These are phyloP conservation scores for Hiodon alosoides DNA, from an alignment of 2,113 vertebrate species.

Conservation along the genomic window DNA sequence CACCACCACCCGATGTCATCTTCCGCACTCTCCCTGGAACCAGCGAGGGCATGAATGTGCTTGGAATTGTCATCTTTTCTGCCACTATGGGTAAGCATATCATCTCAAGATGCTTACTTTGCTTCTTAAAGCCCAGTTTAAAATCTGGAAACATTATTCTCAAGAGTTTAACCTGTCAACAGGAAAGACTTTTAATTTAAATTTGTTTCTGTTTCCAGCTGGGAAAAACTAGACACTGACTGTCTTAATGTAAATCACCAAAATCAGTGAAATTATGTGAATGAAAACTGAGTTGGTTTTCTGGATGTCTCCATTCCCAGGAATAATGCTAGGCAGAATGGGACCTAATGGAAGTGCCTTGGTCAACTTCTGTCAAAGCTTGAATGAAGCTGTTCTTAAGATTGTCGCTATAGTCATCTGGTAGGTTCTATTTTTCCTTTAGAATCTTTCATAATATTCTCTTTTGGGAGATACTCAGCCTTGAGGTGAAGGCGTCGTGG, in stretches of 20 bases:
- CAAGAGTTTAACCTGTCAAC: not conserved
- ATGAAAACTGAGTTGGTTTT: not conserved
- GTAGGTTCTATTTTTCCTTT: constrained; percentile 53
- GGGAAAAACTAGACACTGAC: not conserved
- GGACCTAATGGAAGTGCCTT: constrained; percentile 83
- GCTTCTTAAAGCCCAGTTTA: no score
- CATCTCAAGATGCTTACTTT: not conserved
- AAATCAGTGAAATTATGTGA: no score
- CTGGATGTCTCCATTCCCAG: constrained; percentile 54
- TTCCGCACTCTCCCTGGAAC: constrained; percentile 82
- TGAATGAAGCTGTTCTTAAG: constrained; percentile 92
- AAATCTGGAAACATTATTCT: not conserved
- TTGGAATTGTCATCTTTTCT: constrained; percentile 95
- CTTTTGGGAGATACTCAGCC: not conserved
- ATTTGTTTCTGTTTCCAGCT: not conserved
- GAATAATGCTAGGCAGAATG: constrained; percentile 95
- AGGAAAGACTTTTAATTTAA: not conserved
- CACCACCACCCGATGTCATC: constrained; percentile 81
- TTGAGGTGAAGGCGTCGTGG: not conserved
- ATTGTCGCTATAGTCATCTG: constrained; percentile 93
- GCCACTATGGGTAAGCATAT: constrained; percentile 82
- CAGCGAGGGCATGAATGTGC: constrained; percentile 93
- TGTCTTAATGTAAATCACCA: no score
- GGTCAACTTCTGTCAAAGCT: constrained; percentile 94
- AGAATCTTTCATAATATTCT: not conserved